A percentile compares a stretch with the other conserved stretches of the same genome.
Evolutionary conservation across 2,888 invertebrate species (phyloP).

Genomic region (Caenorhabditis plicata): DNA sequence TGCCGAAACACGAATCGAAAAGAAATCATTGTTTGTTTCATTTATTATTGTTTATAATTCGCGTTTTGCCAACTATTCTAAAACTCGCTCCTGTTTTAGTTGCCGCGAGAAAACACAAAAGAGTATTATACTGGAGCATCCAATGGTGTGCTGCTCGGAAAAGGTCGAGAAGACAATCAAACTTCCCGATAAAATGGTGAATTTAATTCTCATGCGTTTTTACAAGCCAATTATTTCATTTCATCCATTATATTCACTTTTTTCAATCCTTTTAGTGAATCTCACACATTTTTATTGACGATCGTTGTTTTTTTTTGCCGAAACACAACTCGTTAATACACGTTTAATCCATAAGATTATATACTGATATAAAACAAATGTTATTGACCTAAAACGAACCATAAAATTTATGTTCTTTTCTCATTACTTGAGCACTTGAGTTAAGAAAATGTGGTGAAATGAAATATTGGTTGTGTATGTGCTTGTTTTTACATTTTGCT

Average conservation of each 20-base stretch:
- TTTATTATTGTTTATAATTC: not conserved
- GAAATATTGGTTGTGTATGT: no score
- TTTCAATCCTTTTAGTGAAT: no score
- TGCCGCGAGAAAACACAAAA: conserved; percentile 38
- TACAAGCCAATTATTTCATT: not conserved
- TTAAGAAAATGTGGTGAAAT: no score
- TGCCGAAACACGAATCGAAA: conserved; percentile 41
- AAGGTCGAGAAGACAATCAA: conserved; percentile 27
- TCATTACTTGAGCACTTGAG: no score
- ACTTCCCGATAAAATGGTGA: not conserved
- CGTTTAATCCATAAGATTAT: not conserved
- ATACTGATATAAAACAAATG: conserved; percentile 24
- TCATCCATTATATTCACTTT: no score
- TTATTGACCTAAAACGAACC: conserved; percentile 31
- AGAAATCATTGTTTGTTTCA: conserved; percentile 36
- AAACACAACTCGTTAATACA: no score
- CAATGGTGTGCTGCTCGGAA: conserved; percentile 12
- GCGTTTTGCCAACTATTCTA: not conserved
- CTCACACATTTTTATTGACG: not conserved
- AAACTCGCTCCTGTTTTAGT: no score
- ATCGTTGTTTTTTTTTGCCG: not conserved
- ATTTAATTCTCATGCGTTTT: conserved; percentile 1
- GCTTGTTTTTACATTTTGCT: no score
- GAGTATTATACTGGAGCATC: conserved; percentile 25
- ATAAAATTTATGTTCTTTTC: conserved; percentile 28